Evolutionary conservation across 2,888 invertebrate genomes (phyloP).

Genomic region (Loripinus fragilis): DNA sequence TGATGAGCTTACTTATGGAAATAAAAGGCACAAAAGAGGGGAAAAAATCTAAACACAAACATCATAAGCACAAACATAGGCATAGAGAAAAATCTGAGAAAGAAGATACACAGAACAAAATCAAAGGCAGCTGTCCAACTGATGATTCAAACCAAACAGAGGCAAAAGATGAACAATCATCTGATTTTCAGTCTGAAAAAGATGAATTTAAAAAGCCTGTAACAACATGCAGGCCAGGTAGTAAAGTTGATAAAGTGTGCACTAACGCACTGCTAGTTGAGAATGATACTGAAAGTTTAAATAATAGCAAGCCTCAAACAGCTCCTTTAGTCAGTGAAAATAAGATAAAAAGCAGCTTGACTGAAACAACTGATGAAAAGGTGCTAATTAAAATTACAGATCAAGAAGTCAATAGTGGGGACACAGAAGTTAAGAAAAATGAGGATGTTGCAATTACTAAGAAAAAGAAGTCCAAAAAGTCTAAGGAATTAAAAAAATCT

Average conservation of each 20-base stretch:
- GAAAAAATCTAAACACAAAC: conserved; percentile 41
- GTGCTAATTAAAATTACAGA: too few relatives aligned
- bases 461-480: neutral
- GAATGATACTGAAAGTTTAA: too few relatives aligned
- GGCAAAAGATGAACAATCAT: neutral
- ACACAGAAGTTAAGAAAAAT: too few relatives aligned
- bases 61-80: conserved; percentile 43
- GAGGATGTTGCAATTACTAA: neutral
- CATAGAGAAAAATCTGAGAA: conserved; percentile 20
- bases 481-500: neutral
- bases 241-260: neutral
- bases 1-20: conserved; percentile 54
- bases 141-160: neutral
- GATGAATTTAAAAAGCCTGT: neutral
- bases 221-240: neutral
- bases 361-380: too few relatives aligned
- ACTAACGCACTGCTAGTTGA: neutral
- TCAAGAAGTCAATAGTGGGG: too few relatives aligned
- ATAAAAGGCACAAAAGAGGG: conserved; percentile 30
- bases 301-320: too few relatives aligned
- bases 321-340: too few relatives aligned
- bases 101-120: neutral
- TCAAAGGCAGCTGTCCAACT: conserved; percentile 13
- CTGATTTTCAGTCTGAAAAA: neutral
- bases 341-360: too few relatives aligned